Evolutionary conservation across 2,797 vertebrate species (phyloP), one percentile per base, ranked within the genome.

Genomic region (Myotis findleyi): DNA sequence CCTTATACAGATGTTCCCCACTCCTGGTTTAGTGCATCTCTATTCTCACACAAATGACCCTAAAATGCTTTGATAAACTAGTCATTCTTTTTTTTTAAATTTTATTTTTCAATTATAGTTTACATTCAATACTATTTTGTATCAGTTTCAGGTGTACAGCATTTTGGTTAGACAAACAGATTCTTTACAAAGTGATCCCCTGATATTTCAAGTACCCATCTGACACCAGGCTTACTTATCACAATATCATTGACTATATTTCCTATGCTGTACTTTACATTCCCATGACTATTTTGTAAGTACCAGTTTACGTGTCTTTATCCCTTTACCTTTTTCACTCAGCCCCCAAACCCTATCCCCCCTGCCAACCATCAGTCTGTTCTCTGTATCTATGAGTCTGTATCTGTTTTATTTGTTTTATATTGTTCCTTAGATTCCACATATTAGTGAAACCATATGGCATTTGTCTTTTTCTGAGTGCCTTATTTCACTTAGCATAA

Each of bases 51-150:
- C 2, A 55, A 38, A 81, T 20, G 4, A 7, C 11, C 57, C 55
- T 86, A 68, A 81, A 27, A 66, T 82, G 47, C 17, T 94, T 57
- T 88, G 68, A 77, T 76, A 66, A 94, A 47, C 30, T 84, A 72
- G 20, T 87, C 25, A 71, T 80, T 88, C 17, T 80, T 88, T 13
- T 62, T 62, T 62, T 62, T 62, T 14, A 62, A 62, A 66, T 36
- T 33, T 68, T 68, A 68, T 68, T 36, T 68, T 68, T 68, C n/a
- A 68, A 68, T 68, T 68, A 33, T 17, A 33, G 64, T 68, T 68
- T 62, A 62, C 25, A 62, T 62, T 62, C 13, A 30, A 10, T 68
- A 20, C 33, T 68, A 68, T 36, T 36, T 68, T 68, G n/a, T 68
- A 68, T 36, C 6, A 36, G n/a, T 20, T 68, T 68, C 17, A 36